Evolutionary conservation across 2,888 invertebrate genomes (phyloP), one percentile per base, ranked within the genome.

Genomic region (Melanostoma mellinum): DNA sequence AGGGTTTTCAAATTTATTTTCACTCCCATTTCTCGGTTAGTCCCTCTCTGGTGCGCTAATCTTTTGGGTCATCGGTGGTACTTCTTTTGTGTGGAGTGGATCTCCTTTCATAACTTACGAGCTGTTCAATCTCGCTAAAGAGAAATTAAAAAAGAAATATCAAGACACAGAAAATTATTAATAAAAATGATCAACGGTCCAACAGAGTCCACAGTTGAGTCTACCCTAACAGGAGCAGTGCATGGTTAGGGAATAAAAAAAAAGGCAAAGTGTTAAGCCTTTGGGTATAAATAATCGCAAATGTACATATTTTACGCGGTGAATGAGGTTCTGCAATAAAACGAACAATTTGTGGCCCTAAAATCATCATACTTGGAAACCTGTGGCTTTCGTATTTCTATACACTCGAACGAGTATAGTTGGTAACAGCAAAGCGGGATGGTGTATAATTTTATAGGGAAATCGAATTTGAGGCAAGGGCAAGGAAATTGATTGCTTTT

Each of bases 401-500:
- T 9, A 48, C 20, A n/a, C 10, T 44, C 42, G 32, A 32, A 33
- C 10, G 56, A 50, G 55, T 20, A 20, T 20, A 20, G 20, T 56
- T 36, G 60, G 3, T 48, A 40, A 32, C 33, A 20, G 44, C n/a
- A 2, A 6, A 6, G 42, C 32, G 30, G 3, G 38, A 20, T 46
- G 35, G n/a, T 35, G 44, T 33, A 20, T 20, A 6, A 30, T 69
- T 9, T 50, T 50, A 10, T 46, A 35, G 9, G 46, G 6, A 9
- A 9, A 3, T 40, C 20, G 20, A 20, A 20, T n/a, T 0, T 6
- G 20, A 20, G 65, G 36, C 6, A 52, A 33, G 50, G 38, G 60
- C 44, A 61, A 55, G 48, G 52, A 73, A 86, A 86, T 86, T 86
- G 82, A 85, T 86, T 85, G 86, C 82, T 85, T 84, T 85, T 86